These are phyloP conservation scores for Chromobotia macracanthus DNA, from an alignment of 2,797 vertebrate genomes.

Conservation along the genomic window DNA sequence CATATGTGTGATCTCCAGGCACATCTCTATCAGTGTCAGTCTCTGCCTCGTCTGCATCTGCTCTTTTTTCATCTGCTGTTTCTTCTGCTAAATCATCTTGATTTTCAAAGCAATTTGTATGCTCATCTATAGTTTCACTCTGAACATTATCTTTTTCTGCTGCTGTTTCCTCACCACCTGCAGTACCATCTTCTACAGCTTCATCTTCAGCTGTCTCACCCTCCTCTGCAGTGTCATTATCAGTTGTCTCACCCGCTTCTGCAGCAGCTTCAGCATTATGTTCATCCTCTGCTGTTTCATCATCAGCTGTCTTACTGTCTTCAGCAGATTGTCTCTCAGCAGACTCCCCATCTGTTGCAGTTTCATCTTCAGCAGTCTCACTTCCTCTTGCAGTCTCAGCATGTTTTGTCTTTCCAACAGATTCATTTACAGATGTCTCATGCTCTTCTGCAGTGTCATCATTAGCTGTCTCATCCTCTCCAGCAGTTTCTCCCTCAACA, in stretches of 20 bases:
- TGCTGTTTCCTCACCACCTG: not conserved
- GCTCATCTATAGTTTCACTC: not conserved
- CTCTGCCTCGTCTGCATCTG: not conserved
- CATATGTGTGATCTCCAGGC: not conserved
- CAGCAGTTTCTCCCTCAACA: not conserved
- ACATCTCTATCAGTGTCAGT: not conserved
- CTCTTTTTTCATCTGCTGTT: not conserved
- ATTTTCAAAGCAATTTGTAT: not conserved
- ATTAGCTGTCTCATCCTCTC: not conserved
- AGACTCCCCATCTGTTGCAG: conserved; percentile 2
- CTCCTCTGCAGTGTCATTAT: not conserved
- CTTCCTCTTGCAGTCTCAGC: conserved; percentile 3
- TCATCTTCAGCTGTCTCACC: not conserved
- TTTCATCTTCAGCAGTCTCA: conserved; percentile 1
- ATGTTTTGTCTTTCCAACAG: not conserved
- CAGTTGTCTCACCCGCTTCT: fast-evolving
- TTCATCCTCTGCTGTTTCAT: fast-evolving
- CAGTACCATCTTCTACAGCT: not conserved
- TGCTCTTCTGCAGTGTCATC: not conserved
- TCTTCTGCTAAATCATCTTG: fast-evolving
- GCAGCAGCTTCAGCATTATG: not conserved
- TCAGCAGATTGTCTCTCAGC: not conserved
- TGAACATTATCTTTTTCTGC: not conserved
- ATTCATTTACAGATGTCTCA: conserved; percentile 7
- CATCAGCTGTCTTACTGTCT: not conserved